These are phyloP conservation scores for Diplogasteroides magnus DNA, from an alignment of 1,140 invertebrate species.

Conservation along the genomic window DNA sequence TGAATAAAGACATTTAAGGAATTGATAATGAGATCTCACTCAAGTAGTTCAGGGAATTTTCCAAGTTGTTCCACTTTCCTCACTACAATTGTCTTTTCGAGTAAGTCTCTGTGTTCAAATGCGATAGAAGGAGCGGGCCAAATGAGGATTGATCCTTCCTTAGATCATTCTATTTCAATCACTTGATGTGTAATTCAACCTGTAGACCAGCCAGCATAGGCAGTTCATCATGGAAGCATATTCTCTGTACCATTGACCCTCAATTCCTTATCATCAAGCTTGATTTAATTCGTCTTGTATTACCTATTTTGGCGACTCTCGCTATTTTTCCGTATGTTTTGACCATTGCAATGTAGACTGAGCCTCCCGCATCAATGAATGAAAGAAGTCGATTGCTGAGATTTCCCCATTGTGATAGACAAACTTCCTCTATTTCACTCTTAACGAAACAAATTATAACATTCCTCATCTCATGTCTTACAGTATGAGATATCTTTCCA, in stretches of 20 bases:
- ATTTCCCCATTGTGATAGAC: slow-evolving; percentile 72
- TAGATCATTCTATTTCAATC: no score
- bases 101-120: slow-evolving; percentile 70
- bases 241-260: neutral
- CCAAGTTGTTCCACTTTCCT: slow-evolving; percentile 50
- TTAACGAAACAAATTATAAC: slow-evolving; percentile 55
- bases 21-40: slow-evolving; percentile 19
- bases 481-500: slow-evolving; percentile 63
- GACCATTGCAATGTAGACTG: slow-evolving; percentile 71
- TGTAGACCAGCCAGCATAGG: neutral
- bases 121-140: slow-evolving; percentile 76
- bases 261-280: neutral
- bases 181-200: no score
- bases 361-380: slow-evolving; percentile 74
- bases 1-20: slow-evolving; percentile 60
- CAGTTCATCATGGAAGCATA: neutral
- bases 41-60: slow-evolving; percentile 43
- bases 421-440: slow-evolving; percentile 69
- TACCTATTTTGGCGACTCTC: slow-evolving; percentile 69
- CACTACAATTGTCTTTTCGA: slow-evolving; percentile 65
- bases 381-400: slow-evolving; percentile 69
- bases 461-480: slow-evolving; percentile 32
- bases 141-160: slow-evolving; percentile 58
- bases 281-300: slow-evolving; percentile 10
- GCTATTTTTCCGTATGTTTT: slow-evolving; percentile 62